Evolutionary conservation across 2,888 invertebrate genomes (phyloP).

Genomic region (Hemithea aestivaria): DNA sequence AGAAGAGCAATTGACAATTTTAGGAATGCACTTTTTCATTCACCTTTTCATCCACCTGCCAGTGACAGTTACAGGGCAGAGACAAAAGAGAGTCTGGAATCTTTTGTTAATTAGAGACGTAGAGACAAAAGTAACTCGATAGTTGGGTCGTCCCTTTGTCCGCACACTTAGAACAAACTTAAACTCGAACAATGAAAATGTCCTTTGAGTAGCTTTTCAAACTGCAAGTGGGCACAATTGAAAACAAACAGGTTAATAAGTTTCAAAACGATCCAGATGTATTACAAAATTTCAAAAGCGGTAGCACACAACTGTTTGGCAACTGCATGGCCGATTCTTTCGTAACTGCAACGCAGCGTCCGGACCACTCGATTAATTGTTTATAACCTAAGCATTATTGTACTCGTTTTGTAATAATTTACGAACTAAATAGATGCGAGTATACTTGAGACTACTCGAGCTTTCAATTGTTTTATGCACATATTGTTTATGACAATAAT

Average conservation of each 20-base stretch:
- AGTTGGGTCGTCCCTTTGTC: constrained; percentile 63
- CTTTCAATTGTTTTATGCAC: constrained; percentile 27
- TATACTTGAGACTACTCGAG: constrained; percentile 24
- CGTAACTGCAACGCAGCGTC: constrained; percentile 71
- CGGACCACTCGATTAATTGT: constrained; percentile 76
- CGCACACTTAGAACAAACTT: constrained; percentile 40
- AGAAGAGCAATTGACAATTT: constrained; percentile 19
- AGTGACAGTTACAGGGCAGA: constrained; percentile 44
- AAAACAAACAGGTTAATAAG: constrained; percentile 75
- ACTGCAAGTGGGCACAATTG: constrained; percentile 54
- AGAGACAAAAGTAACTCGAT: constrained; percentile 74
- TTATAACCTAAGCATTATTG: constrained; percentile 56
- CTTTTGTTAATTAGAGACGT: constrained; percentile 70
- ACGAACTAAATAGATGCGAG: constrained; percentile 16
- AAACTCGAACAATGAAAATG: constrained; percentile 59
- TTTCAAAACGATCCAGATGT: constrained; percentile 79
- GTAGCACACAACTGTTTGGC: constrained; percentile 72
- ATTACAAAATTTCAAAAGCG: constrained; percentile 70
- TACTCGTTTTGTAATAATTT: constrained; percentile 53
- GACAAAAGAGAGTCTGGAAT: constrained; percentile 50
- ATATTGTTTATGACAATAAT: constrained; percentile 15
- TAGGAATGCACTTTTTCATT: constrained; percentile 15
- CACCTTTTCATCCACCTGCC: constrained; percentile 54
- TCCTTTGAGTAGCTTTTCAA: constrained; percentile 63
- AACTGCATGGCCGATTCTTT: constrained; percentile 67